Base-by-base conservation (phyloP, 2,113 vertebrate species). In the Dasypus novemcinctus region DNA sequence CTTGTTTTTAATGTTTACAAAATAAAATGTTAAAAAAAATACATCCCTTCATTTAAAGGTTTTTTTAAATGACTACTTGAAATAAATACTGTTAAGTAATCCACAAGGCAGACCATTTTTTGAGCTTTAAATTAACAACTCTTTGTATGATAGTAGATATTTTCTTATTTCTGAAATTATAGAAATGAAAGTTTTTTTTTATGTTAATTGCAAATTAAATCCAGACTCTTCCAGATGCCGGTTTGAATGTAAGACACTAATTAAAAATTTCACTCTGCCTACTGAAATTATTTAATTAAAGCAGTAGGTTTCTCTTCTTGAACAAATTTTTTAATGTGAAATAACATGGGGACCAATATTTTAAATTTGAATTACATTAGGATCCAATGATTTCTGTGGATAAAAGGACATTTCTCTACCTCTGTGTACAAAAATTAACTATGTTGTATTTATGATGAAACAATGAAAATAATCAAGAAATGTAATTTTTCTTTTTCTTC, bases 171-270 rank as follows among this genome's bases (percentile, higher is more conserved):
- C 59, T 71, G 78, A 97, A 94, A 97, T 97, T 46, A 92, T 1
- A 94, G 90, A 97, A 94, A 4, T 57, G n/a, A 96, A 96, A 20
- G 12, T 94, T 97, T 31, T 38, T 69, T 93, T 96, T 94, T 90
- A 97, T 91, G 94, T 88, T 86, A 88, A 84, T 10, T 88, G 41
- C 69, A 96, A 92, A 95, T 95, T 97, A 96, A 96, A 91, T 89
- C 5, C 15, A 79, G 11, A 25, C 1, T 66, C 59, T 74, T 80
- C 7, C 49, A 82, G 2, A 38, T 5, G 15, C 12, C 23, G 33
- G 49, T 33, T 66, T 64, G 27, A 49, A 64, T 66, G 74, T 29
- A 75, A 57, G 46, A 27, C 43, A 27, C 46, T 85, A 71, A 94
- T 31, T 54, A 75, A 95, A 59, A 74, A 80, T 3, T 75, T 64